phyloP scores from a whole-genome alignment of 2,113 vertebrate species.

The Hippocampus barbouri region DNA sequence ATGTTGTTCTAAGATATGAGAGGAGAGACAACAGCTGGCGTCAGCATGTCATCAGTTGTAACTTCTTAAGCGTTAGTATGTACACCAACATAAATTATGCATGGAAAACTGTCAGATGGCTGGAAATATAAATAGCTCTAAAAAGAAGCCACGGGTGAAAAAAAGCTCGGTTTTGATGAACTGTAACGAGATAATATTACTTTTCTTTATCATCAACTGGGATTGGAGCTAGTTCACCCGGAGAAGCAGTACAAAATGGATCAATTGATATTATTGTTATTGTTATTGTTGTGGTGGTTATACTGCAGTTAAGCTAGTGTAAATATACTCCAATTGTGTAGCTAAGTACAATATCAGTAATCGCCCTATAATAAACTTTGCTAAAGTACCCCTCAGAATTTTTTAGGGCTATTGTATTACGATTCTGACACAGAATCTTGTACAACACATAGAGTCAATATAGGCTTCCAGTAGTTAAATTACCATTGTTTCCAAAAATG shows the following conservation, averaged over 20 bases:
- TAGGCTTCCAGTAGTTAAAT: too few species aligned
- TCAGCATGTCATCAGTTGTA: conserved; percentile 26
- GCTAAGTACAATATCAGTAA: not conserved
- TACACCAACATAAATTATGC: not conserved
- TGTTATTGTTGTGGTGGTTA: not conserved
- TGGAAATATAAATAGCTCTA: conserved; percentile 8
- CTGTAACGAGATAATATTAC: not conserved
- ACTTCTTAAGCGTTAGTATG: not conserved
- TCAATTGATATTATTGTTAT: not conserved
- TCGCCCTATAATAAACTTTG: too few species aligned
- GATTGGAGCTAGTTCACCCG: too few species aligned
- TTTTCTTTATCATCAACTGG: too few species aligned
- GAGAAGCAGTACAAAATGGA: too few species aligned
- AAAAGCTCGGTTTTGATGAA: not conserved
- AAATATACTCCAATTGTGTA: not conserved
- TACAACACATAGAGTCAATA: not conserved
- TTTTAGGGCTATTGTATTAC: too few species aligned
- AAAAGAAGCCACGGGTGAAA: not conserved
- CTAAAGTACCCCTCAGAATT: too few species aligned
- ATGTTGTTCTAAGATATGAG: conserved; percentile 61
- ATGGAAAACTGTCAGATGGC: not conserved
- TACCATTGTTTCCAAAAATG: too few species aligned
- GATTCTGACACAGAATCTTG: too few species aligned
- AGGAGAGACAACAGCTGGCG: conserved; percentile 35
- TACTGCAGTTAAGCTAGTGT: not conserved